A percentile compares a stretch with the other conserved stretches of the same genome.
phyloP scores from a whole-genome alignment of 1,140 invertebrate species.

The Diabrotica virgifera region DNA sequence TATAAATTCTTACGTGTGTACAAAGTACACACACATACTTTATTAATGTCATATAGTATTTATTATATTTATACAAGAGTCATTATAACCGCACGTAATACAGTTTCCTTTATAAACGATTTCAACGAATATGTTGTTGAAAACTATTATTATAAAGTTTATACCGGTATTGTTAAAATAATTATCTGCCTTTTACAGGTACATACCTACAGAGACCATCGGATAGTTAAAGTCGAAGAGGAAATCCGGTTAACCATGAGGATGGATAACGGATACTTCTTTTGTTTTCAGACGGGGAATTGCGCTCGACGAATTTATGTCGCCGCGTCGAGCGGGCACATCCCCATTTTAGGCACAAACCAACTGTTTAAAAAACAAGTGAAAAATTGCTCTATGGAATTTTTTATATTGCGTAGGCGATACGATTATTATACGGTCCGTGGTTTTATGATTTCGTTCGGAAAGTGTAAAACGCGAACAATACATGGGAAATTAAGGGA shows the following conservation, averaged over 20 bases:
- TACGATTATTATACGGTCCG: neutral
- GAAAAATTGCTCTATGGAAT: neutral
- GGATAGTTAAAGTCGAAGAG: neutral
- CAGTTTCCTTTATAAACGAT: no score
- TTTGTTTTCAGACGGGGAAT: neutral
- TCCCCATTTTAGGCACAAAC: neutral
- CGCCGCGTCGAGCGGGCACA: neutral
- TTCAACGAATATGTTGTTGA: no score
- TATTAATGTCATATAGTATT: no score
- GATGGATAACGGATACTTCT: conserved; percentile 2
- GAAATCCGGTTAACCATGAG: neutral
- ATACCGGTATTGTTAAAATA: neutral
- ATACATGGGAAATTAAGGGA: neutral
- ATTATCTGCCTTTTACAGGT: neutral
- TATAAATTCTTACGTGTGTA: no score
- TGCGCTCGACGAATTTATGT: neutral
- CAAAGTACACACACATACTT: no score
- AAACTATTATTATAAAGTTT: no score
- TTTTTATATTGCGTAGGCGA: neutral
- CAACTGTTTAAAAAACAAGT: neutral
- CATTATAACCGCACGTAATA: no score
- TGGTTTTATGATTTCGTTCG: neutral
- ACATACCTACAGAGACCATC: neutral
- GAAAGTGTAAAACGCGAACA: neutral
- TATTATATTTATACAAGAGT: no score